A percentile compares a stretch with the other conserved stretches of the same genome.
Conservation (phyloP, 1,140 invertebrate genomes). For the Drosophila oshimai region DNA sequence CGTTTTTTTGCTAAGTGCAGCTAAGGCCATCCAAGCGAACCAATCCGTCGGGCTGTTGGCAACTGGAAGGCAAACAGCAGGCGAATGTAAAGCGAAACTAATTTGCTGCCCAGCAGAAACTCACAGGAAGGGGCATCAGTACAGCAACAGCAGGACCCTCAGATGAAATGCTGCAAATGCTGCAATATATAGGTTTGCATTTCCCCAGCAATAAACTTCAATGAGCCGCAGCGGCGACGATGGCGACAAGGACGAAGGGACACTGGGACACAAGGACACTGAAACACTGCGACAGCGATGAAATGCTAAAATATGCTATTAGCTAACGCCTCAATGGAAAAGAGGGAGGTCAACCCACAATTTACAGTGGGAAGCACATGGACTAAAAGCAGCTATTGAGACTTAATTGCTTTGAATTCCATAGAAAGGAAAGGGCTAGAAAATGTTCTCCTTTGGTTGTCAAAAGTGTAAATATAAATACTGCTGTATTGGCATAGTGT, state of each 20-base stretch:
- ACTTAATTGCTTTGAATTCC: slow-evolving; percentile 10
- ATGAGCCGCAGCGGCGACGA: slow-evolving; percentile 56
- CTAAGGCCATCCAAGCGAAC: neutral
- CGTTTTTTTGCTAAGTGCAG: neutral
- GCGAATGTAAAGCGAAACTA: slow-evolving; percentile 65
- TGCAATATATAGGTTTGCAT: slow-evolving; percentile 72
- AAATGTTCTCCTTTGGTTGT: neutral
- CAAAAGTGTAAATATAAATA: neutral
- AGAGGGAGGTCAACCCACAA: neutral
- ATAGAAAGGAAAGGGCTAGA: too few species aligned
- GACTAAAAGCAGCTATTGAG: neutral
- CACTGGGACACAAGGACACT: slow-evolving; percentile 6
- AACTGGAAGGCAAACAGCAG: slow-evolving; percentile 44
- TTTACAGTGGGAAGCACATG: neutral
- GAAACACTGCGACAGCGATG: slow-evolving; percentile 24
- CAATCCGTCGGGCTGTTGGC: slow-evolving; percentile 25
- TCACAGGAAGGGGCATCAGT: neutral
- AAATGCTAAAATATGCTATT: slow-evolving; percentile 72
- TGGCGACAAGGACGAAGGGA: slow-evolving; percentile 5
- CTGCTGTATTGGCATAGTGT: neutral
- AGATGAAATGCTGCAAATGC: slow-evolving; percentile 50
- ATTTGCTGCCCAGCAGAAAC: slow-evolving; percentile 52
- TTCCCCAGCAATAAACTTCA: slow-evolving; percentile 72
- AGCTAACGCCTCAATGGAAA: slow-evolving; percentile 43
- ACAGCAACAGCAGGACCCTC: slow-evolving; percentile 6